Evolutionary conservation across 1,140 invertebrate genomes (phyloP), one percentile per base, ranked within the genome.

Genomic region (Drosophila biarmipes): DNA sequence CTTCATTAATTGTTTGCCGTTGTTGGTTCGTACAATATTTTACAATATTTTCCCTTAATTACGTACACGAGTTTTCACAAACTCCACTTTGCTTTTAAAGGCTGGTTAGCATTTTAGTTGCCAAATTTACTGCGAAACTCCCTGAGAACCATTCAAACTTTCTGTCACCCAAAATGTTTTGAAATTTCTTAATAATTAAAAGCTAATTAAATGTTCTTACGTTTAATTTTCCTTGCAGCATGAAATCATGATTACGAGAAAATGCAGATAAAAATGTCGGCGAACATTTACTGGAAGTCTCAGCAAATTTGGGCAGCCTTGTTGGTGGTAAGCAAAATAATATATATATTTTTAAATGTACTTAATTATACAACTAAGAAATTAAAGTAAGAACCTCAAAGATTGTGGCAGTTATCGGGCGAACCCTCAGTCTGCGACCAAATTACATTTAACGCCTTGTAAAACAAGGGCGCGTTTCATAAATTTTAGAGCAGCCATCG

Each of bases 171-270:
- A 21, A 10, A 15, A 17, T 7, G 6, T 38, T 38, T 40, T 40
- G 7, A 8, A 15, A 40, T 40, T 34, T 34, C 10, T 2, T 34
- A 8, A 1, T 19, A 2, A 24, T 24, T 4, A 19, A 19, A 7
- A 7, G 19, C 19, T 45, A 21, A 53, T 35, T 53, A 24, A 48
- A n/a, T 37, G 14, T 34, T 34, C 24, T 8, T 14, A n/a, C 12
- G 0, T 21, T 29, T 15, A 17, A 58, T 34, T 34, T 12, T 48
- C 5, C 2, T 51, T 51, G 10, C 67, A 87, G 82, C 58, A 78
- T 80, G 55, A 78, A 79, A 75, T 71, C 86, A 90, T 90, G 87
- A 90, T 87, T 72, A 79, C 79, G 58, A 90, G 87, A 90, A 87
- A 77, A 84, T 77, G 68, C 75, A 84, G 76, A 82, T 90, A 84